Base-by-base conservation (phyloP, 2,797 vertebrate genomes). In the Valencia hispanica region DNA sequence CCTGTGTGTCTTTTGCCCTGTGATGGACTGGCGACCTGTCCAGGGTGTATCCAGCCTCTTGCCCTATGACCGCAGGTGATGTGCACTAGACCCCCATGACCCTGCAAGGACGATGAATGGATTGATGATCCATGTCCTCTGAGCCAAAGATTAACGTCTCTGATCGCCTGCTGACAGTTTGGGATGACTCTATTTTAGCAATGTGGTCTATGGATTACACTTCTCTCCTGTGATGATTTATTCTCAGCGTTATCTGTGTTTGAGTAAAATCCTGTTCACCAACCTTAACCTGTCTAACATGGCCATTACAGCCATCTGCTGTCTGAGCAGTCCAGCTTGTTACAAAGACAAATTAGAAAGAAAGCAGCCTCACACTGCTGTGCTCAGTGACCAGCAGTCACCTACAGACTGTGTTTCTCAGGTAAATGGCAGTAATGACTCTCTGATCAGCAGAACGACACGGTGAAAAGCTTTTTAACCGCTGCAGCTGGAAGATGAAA, bases 311-410 rank as follows among this genome's bases (percentile, higher is more conserved):
- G 39, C 12, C 5, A 1, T 43, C 25, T 68, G 65, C 41, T 45
- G 65, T 68, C 65, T n/a, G 65, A 68, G 41, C 65, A 43, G 65
- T 27, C n/a, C 41, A 27, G 39, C 14, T 45, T 68, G 65, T 45
- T 68, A 68, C 65, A 68, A 65, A 27, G 41, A 68, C 65, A 68
- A 68, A 68, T 68, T 45, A 68, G 41, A 68, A 18, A 43, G 65
- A 68, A 27, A 68, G 41, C 65, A 30, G 41, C 25, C 39, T 17
- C 8, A 18, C 65, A 45, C n/a, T 45, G 65, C 41, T 68, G 25
- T 68, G 65, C 65, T 36, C 20, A 34, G 47, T 70, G 47, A 70
- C 68, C 68, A 51, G 68, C 17, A 30, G 41, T 68, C 65, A 68
- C 65, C 41, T 43, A 43, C 41, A 68, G 25, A 68, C 14, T 0